phyloP scores from a whole-genome alignment of 2,113 vertebrate species.

The Oryzias javanicus region DNA sequence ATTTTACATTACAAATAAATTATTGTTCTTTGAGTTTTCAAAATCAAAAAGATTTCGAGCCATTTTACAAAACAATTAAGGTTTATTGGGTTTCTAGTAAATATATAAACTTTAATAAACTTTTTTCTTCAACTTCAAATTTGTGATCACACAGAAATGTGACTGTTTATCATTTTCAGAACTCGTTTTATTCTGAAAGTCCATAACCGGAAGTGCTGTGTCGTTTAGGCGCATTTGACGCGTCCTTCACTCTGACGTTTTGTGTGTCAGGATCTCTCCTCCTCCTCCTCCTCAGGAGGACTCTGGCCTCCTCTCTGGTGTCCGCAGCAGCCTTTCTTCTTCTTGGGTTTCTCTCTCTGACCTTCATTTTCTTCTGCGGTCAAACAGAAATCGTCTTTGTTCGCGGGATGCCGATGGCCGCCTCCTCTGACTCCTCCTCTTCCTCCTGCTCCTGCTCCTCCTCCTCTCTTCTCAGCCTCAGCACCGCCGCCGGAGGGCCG shows the following conservation, averaged over 20 bases:
- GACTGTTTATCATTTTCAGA: not conserved
- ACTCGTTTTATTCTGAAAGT: conserved; percentile 18
- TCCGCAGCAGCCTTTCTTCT: not conserved
- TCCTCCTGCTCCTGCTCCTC: conserved; percentile 9
- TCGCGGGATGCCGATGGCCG: conserved; percentile 43
- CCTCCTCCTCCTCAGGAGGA: conserved; percentile 22
- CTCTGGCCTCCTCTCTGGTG: not conserved
- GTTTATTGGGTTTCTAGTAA: too few relatives aligned
- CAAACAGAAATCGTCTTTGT: conserved; percentile 2
- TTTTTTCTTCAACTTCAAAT: too few relatives aligned
- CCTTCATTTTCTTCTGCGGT: not conserved
- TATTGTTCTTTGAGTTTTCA: too few relatives aligned
- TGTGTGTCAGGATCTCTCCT: conserved; percentile 37
- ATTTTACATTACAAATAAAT: too few relatives aligned
- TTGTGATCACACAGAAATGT: too few relatives aligned
- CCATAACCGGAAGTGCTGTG: not conserved
- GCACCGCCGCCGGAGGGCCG: conserved; percentile 42
- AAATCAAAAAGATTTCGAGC: too few relatives aligned
- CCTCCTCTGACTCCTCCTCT: conserved; percentile 15
- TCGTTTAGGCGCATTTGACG: not conserved
- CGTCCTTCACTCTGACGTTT: conserved; percentile 48
- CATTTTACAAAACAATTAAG: too few relatives aligned
- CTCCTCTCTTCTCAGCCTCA: conserved; percentile 44
- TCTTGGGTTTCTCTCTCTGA: not conserved
- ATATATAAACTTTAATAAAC: too few relatives aligned